phyloP scores from a whole-genome alignment of 2,113 vertebrate species.

The Lophochroa leadbeateri region DNA sequence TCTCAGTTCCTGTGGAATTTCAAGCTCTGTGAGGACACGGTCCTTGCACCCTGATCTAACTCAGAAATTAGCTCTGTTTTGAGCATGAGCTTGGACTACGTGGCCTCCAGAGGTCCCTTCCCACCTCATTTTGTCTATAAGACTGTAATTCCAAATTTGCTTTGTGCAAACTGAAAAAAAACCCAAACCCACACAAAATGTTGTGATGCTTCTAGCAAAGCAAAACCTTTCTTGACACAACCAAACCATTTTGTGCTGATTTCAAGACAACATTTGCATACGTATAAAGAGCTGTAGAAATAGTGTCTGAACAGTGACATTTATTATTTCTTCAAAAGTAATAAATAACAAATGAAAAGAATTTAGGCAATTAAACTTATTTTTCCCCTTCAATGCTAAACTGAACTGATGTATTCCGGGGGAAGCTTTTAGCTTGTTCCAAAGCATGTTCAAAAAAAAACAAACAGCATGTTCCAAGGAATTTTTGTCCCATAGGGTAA shows the following conservation, averaged over 20 bases:
- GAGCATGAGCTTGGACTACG: not conserved
- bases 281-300: not conserved
- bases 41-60: not conserved
- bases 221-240: not conserved
- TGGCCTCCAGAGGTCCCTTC: not conserved
- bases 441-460: not conserved
- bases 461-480: not conserved
- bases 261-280: not conserved
- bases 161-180: not conserved
- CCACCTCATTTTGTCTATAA: not conserved
- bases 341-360: not conserved
- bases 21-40: not conserved
- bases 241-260: not conserved
- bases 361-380: not conserved
- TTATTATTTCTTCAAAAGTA: not conserved
- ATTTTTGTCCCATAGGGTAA: not conserved
- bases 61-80: not conserved
- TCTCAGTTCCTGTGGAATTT: not conserved
- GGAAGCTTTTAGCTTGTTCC: not conserved
- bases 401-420: fast-evolving
- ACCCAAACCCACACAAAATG: fast-evolving
- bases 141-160: not conserved
- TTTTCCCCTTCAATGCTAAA: not conserved
- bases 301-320: not conserved
- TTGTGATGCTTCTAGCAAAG: not conserved